Evolutionary conservation across 2,113 vertebrate genomes (phyloP).

Genomic region (Cephalopholis sonnerati): DNA sequence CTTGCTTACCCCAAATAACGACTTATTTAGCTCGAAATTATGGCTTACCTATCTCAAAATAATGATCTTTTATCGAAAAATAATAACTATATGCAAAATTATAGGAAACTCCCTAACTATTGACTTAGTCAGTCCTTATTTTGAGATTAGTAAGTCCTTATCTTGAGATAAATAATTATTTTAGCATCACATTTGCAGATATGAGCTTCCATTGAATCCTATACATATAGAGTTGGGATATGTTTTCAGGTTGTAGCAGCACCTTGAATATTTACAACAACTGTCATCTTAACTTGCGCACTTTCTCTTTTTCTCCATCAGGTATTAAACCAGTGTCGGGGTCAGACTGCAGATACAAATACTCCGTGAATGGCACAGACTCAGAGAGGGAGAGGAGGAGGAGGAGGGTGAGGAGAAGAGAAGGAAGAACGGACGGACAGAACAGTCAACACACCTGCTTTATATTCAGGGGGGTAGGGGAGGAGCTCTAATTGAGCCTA

Average conservation of each 20-base stretch:
- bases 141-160: too few species aligned
- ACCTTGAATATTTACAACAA: not conserved
- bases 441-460: conserved; percentile 75
- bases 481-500: conserved; percentile 70
- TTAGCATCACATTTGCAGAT: too few species aligned
- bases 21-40: too few species aligned
- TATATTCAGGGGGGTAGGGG: conserved; percentile 77
- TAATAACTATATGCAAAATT: too few species aligned
- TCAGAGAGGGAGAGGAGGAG: conserved; percentile 51
- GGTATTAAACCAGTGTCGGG: conserved; percentile 86
- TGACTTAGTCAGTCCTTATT: too few species aligned
- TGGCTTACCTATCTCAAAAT: too few species aligned
- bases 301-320: conserved; percentile 63
- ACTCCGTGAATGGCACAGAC: conserved; percentile 75
- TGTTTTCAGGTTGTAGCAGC: not conserved
- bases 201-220: not conserved
- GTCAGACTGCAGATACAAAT: conserved; percentile 48
- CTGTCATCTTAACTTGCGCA: not conserved
- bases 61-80: too few species aligned
- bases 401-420: conserved; percentile 26
- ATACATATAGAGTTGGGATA: not conserved
- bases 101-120: too few species aligned
- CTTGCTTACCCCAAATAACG: too few species aligned
- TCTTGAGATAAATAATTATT: too few species aligned
- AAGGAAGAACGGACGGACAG: conserved; percentile 49